Conservation (phyloP, 2,888 invertebrate species). For the Diarsia dahlii region DNA sequence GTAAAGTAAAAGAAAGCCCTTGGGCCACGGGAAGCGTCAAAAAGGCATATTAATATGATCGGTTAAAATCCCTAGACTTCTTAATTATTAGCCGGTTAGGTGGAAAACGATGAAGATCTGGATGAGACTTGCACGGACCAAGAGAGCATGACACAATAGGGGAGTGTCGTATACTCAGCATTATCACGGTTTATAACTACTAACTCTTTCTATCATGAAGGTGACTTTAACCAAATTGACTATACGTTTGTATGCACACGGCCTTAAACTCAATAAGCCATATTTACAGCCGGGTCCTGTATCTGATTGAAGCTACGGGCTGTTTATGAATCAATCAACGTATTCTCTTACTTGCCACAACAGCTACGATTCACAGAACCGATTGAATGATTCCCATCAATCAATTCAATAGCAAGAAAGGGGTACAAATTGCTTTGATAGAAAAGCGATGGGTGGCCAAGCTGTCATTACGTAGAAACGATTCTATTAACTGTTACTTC, state of each 20-base stretch:
- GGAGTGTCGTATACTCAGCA: not conserved
- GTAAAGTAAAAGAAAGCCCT: too few relatives aligned
- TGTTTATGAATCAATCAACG: conserved; percentile 37
- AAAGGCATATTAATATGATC: not conserved
- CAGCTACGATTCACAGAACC: conserved; percentile 10
- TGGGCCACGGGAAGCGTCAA: too few relatives aligned
- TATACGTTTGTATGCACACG: not conserved
- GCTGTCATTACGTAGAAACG: not conserved
- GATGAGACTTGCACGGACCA: not conserved
- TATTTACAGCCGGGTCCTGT: not conserved
- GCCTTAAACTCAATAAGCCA: not conserved
- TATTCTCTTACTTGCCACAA: conserved; percentile 24
- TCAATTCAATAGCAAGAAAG: conserved; percentile 18
- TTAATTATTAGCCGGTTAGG: not conserved
- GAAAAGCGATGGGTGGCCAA: conserved; percentile 7
- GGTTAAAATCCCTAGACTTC: not conserved
- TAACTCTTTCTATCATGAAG: not conserved
- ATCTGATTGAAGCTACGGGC: conserved; percentile 5
- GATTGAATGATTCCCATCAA: conserved; percentile 45
- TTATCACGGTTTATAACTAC: not conserved
- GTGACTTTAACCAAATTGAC: not conserved
- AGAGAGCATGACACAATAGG: not conserved
- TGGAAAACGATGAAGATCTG: not conserved
- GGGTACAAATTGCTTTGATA: conserved; percentile 32
- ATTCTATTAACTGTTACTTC: conserved; percentile 11